Base-by-base conservation (phyloP, 1,140 invertebrate species). In the Drosophila littoralis region DNA sequence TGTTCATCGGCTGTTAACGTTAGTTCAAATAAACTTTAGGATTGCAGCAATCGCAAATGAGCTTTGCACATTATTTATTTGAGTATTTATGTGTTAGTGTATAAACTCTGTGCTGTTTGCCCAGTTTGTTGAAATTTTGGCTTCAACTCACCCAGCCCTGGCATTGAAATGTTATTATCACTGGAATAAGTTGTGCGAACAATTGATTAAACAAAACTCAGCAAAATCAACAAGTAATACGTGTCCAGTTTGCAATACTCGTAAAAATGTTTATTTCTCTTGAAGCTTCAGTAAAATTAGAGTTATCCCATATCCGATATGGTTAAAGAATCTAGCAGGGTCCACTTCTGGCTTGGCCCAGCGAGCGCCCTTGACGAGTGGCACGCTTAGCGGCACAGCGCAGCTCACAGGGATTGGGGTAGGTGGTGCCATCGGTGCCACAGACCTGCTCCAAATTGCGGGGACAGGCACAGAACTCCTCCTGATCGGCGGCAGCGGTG, bases 401-500 rank as follows among this genome's bases (percentile, higher is more conserved):
- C 33, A 91, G 55, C 13, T 76, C 66, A 51, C 91, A 92, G 15
- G 28, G n/a, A 63, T 86, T 92, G 35, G 51, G n/a, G 40, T 92
- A 92, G 17, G 74, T 91, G 0, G 8, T 7, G 22, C 22, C 46
- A 50, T 92, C 81, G 9, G 75, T 75, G 35, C 83, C 91, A 35
- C 91, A 92, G 13, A 91, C 79, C 2, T 64, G 77, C 1, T 71
- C 51, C 13, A 75, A 75, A 55, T 75, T 76, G 7, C 81, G 67
- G 2, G 81, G 54, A 51, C 91, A 92, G 7, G 68, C 51, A 36
- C 91, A 92, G 3, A 52, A 15, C 0, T 42, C 12, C 9, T 59
- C 28, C 4, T 58, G 42, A 1, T 35, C 60, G 1, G 45, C 58
- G 10, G 65, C 43, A 7, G 10, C 22, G 33, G 45, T 35, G 13